Percentiles rank a stretch among this genome's conserved stretches.
phyloP scores from a whole-genome alignment of 1,140 invertebrate genomes.

The Lysiphlebus fabarum region DNA sequence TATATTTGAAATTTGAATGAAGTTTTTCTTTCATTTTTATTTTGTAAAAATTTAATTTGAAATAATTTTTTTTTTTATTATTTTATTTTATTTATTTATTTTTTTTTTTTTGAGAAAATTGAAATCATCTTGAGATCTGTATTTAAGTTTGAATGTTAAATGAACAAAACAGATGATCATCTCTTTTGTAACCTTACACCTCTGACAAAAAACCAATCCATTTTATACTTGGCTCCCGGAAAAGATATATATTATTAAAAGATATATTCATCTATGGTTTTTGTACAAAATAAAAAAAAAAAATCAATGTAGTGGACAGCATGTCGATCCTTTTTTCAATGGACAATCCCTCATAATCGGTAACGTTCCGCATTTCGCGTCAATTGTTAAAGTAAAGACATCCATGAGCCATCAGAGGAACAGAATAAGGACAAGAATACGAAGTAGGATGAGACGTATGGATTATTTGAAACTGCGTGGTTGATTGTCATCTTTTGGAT shows the following conservation, averaged over 20 bases:
- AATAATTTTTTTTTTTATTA: too few species aligned
- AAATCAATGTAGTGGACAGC: constrained; percentile 7
- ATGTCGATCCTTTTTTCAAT: constrained; percentile 20
- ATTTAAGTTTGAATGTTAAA: too few species aligned
- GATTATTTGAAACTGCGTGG: constrained; percentile 30
- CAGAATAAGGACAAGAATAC: too few species aligned
- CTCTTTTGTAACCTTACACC: constrained; percentile 52
- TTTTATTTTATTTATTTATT: too few species aligned
- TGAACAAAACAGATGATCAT: constrained; percentile 42
- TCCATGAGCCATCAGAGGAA: background rate
- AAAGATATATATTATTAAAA: constrained; percentile 9
- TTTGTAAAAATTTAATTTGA: too few species aligned
- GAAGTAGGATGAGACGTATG: constrained; percentile 9
- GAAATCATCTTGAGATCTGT: too few species aligned
- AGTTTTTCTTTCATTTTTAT: too few species aligned
- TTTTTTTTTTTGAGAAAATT: too few species aligned
- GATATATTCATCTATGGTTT: constrained; percentile 33
- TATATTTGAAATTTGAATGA: too few species aligned
- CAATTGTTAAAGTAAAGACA: constrained; percentile 28
- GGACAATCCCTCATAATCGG: constrained; percentile 43
- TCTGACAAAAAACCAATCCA: constrained; percentile 40
- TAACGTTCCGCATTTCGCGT: constrained; percentile 34
- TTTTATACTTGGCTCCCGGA: constrained; percentile 16
- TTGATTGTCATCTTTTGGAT: constrained; percentile 40
- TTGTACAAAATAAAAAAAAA: constrained; percentile 13